Evolutionary conservation across 2,888 invertebrate genomes (phyloP), one percentile per base, ranked within the genome.

Genomic region (Polydrusus cervinus): DNA sequence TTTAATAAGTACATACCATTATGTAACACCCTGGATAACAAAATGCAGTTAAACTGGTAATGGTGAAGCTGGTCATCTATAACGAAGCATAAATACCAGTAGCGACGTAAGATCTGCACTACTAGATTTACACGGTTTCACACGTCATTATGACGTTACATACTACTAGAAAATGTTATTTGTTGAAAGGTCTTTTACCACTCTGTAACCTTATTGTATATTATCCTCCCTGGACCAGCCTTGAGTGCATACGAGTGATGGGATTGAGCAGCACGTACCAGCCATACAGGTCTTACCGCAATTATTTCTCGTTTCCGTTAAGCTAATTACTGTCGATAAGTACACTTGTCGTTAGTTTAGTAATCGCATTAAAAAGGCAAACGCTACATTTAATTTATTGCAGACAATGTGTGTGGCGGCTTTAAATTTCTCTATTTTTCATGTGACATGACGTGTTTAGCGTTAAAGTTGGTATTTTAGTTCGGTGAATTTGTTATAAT

Each of bases 331-430:
- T 47, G 51, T 53, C 18, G 34, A 53, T 66, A 71, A 71, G 61
- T 75, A 75, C 71, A 55, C 69, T 72, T 72, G 71, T 71, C 72
- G 57, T 70, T 75, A 75, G 72, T 70, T 75, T 74, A 75, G 71
- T 65, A 45, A 38, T 60, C 38, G 16, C 14, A 45, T 64, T 69
- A 51, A 61, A n/a, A 68, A 60, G 53, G 73, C 66, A 78, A 80
- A 80, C 81, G 81, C 81, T 83, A 83, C 82, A 82, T 81, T 65
- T 80, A 80, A 79, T 86, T 87, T n/a, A n/a, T 89, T 89, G 90
- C 90, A 90, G 90, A 90, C 90, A 90, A 90, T 90, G 90, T 90
- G 90, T 90, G 89, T 90, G 90, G 90, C 89, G 90, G 90, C 90
- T 82, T 82, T 82, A 83, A 70, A 14, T 49, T 61, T 38, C 51